phyloP scores from a whole-genome alignment of 2,113 vertebrate genomes.

The Rissa tridactyla region DNA sequence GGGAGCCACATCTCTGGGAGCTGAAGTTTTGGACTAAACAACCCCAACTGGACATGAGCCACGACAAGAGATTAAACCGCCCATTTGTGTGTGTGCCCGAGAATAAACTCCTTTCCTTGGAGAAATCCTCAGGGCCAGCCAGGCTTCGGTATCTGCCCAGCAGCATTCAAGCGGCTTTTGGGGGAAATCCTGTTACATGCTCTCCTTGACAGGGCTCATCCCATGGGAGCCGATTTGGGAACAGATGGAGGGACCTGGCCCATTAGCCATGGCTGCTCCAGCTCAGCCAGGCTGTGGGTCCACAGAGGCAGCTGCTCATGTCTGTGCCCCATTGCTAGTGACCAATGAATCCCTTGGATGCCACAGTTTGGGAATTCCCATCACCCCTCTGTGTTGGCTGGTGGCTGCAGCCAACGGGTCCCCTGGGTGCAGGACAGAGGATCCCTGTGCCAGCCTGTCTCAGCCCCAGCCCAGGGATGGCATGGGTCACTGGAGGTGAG shows the following conservation, averaged over 20 bases:
- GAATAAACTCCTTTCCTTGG: constrained; percentile 31
- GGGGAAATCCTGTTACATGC: constrained; percentile 32
- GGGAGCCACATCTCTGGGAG: neutral
- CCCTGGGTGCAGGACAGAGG: neutral
- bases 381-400: neutral
- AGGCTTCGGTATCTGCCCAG: constrained; percentile 23
- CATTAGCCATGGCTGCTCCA: neutral
- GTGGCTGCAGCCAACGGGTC: neutral
- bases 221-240: neutral
- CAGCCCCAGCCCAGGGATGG: neutral
- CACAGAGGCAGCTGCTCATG: neutral
- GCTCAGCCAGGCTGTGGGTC: neutral
- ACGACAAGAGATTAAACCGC: neutral
- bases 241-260: constrained; percentile 32
- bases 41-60: neutral
- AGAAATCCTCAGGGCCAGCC: constrained; percentile 21
- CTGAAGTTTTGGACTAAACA: neutral
- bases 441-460: neutral
- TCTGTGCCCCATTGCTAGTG: neutral
- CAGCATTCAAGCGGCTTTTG: constrained; percentile 40
- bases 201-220: neutral
- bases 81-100: accelerated
- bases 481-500: neutral
- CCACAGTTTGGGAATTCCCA: neutral
- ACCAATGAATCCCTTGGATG: neutral